Conservation (phyloP, 2,113 vertebrate species). For the Rhizomys pruinosus region DNA sequence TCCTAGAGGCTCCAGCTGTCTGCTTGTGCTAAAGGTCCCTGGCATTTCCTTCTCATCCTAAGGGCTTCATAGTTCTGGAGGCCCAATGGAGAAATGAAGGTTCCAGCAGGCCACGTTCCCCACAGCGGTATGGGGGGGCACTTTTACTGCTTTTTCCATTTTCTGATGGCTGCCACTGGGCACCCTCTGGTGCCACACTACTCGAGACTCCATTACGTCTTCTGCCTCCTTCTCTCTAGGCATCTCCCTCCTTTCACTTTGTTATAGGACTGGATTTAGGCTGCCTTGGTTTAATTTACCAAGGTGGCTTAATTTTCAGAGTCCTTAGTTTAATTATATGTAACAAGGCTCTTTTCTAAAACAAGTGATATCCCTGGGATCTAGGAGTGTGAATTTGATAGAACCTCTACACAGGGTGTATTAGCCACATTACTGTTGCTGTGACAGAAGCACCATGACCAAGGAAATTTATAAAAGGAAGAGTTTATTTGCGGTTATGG, state of each 20-base stretch:
- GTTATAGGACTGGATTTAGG: background rate
- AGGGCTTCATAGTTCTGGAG: background rate
- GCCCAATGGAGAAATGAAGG: background rate
- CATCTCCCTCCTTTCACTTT: background rate
- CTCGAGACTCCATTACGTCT: background rate
- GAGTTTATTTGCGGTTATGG: too few species aligned
- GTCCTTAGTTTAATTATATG: background rate
- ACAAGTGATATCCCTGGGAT: background rate
- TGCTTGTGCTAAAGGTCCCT: background rate
- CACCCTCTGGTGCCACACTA: too few species aligned
- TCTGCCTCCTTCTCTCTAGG: background rate
- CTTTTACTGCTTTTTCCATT: background rate
- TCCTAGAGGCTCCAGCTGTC: background rate
- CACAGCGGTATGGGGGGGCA: background rate
- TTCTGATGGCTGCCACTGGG: background rate
- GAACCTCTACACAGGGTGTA: background rate
- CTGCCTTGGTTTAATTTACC: background rate
- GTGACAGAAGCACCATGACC: too few species aligned
- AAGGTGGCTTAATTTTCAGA: too few species aligned
- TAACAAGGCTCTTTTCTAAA: too few species aligned
- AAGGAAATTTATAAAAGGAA: too few species aligned
- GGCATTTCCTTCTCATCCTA: too few species aligned
- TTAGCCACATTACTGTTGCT: too few species aligned
- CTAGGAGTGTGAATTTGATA: background rate
- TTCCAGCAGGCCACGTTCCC: accelerated